Percentiles rank a stretch among this genome's conserved stretches.
Conservation (phyloP, 2,113 vertebrate species). For the Lanius ludovicianus region DNA sequence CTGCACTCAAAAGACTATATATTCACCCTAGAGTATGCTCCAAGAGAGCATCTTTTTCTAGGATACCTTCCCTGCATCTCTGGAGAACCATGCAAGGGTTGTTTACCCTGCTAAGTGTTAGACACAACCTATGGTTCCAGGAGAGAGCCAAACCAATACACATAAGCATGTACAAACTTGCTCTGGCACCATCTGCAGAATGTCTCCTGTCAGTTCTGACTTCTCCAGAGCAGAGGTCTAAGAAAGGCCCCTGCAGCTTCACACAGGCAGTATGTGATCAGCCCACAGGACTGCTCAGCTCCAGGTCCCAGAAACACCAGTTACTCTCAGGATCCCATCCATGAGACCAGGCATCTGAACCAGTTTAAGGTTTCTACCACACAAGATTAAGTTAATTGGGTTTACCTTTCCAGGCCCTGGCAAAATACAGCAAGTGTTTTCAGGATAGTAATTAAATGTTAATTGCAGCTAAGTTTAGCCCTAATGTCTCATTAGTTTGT, state of each 20-base stretch:
- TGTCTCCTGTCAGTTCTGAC: neutral
- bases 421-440: slow-evolving; percentile 60
- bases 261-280: neutral
- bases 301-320: neutral
- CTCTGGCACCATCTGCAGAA: neutral
- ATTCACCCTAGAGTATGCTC: neutral
- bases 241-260: neutral
- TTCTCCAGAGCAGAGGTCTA: neutral
- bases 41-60: neutral
- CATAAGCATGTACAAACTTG: neutral
- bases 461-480: slow-evolving; percentile 68
- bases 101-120: neutral
- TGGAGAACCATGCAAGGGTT: neutral
- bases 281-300: neutral
- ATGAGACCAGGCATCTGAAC: neutral
- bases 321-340: neutral
- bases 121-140: neutral
- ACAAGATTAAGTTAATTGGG: slow-evolving; percentile 48
- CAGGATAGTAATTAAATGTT: slow-evolving; percentile 61
- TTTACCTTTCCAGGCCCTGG: slow-evolving; percentile 34
- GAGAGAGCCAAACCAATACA: neutral
- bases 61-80: neutral
- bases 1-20: neutral
- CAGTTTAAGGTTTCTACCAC: slow-evolving; percentile 10
- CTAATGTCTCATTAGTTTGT: slow-evolving; percentile 69